phyloP scores from a whole-genome alignment of 2,888 invertebrate species.

The Hypsopygia costalis region DNA sequence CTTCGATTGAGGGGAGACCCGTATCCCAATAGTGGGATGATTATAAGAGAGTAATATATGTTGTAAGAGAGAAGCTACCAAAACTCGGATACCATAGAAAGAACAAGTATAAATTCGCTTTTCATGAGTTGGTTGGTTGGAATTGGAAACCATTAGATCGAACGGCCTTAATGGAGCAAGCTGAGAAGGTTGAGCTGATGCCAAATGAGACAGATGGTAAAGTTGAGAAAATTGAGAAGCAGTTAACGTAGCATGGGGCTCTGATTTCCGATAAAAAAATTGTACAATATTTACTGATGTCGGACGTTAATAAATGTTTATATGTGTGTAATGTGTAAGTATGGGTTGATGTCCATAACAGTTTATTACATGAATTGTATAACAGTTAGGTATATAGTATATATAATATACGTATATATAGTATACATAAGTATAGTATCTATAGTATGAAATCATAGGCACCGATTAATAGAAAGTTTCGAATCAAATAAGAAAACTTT shows the following conservation, averaged over 20 bases:
- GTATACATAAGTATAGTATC: no score
- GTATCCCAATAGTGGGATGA: no score
- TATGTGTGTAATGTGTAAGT: no score
- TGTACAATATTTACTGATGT: conserved; percentile 23
- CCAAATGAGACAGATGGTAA: conserved; percentile 15
- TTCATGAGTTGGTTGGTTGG: conserved; percentile 74
- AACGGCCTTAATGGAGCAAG: conserved; percentile 48
- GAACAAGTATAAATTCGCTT: conserved; percentile 62
- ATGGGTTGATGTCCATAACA: no score
- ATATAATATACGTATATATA: no score
- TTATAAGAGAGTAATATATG: no score
- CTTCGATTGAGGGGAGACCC: no score
- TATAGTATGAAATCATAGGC: no score
- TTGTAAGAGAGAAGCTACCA: conserved; percentile 33
- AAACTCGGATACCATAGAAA: conserved; percentile 64
- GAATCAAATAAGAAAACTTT: no score
- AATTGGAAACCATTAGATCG: conserved; percentile 66
- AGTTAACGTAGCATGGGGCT: conserved; percentile 30
- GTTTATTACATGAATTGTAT: no score
- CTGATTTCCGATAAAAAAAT: conserved; percentile 38
- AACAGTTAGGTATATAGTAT: no score
- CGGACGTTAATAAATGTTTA: conserved; percentile 29
- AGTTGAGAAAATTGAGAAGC: conserved; percentile 27
- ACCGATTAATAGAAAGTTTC: no score
- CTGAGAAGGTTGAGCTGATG: conserved; percentile 47